Evolutionary conservation across 2,888 invertebrate genomes (phyloP).

Genomic region (Atrina japonica): DNA sequence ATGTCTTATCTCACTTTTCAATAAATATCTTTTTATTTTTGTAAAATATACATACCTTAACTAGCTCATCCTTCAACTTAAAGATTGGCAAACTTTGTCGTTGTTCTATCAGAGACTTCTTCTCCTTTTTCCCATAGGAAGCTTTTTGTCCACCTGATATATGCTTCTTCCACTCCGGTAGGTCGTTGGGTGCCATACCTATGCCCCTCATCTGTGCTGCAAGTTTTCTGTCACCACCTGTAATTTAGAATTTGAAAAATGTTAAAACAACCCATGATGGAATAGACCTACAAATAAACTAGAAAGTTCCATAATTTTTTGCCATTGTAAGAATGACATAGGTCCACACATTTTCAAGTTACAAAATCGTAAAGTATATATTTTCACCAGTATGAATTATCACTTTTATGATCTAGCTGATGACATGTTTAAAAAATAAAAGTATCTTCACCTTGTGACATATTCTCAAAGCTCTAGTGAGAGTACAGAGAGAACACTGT

Average conservation of each 20-base stretch:
- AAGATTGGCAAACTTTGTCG: conserved; percentile 97
- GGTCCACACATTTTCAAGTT: no score
- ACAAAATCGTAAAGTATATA: no score
- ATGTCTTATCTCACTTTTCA: no score
- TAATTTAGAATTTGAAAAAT: conserved; percentile 18
- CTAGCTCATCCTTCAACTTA: conserved; percentile 95
- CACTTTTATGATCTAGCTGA: no score
- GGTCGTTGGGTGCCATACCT: conserved; percentile 84
- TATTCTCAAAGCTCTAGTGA: no score
- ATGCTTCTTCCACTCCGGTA: conserved; percentile 99
- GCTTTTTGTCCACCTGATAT: conserved; percentile 98
- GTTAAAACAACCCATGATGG: not conserved
- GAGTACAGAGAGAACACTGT: no score
- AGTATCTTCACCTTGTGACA: no score
- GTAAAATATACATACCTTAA: conserved; percentile 85
- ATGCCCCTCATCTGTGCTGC: conserved; percentile 92
- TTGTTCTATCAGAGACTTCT: conserved; percentile 95
- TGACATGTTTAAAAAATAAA: no score
- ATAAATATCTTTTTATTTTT: no score
- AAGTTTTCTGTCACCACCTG: conserved; percentile 85
- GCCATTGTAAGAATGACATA: no score
- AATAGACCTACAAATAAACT: not conserved
- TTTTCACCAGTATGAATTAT: no score
- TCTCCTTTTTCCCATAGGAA: conserved; percentile 98
- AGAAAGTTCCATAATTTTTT: no score